Evolutionary conservation across 92 coral and sea anemone genomes (phyloP).

Genomic region (Metridium senile): DNA sequence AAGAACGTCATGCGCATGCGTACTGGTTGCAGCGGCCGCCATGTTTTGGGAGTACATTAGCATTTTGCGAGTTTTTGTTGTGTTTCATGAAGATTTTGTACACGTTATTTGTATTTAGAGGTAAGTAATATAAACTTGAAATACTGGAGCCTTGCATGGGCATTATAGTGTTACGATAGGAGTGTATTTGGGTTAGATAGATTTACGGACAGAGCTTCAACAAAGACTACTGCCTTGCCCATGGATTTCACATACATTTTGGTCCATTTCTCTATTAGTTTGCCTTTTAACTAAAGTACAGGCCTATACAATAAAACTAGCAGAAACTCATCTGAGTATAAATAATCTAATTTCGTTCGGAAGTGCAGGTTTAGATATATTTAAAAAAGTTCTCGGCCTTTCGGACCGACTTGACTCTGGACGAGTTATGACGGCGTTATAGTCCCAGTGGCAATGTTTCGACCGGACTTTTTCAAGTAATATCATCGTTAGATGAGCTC

Average conservation of each 20-base stretch:
- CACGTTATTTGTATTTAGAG: conserved; percentile 65
- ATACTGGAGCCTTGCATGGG: conserved; percentile 35
- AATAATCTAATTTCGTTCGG: conserved; percentile 7
- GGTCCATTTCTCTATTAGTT: neutral
- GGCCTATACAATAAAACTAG: neutral
- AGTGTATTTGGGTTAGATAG: neutral
- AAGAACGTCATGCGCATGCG: conserved; percentile 88
- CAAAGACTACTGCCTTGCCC: conserved; percentile 63
- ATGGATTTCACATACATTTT: conserved; percentile 7
- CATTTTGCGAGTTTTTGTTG: conserved; percentile 93
- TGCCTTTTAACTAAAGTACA: neutral
- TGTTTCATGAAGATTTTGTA: conserved; percentile 89
- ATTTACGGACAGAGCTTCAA: conserved; percentile 33
- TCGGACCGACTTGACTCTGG: conserved; percentile 43
- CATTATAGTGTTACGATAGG: neutral
- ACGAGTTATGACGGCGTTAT: conserved; percentile 27
- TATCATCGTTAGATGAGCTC: neutral
- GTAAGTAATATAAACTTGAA: conserved; percentile 42
- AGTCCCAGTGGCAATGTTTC: conserved; percentile 10
- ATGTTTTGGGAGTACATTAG: conserved; percentile 96
- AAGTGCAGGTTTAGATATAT: conserved; percentile 6
- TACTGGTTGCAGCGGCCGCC: conserved; percentile 66
- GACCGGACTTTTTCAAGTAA: conserved; percentile 8
- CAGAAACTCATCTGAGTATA: conserved; percentile 1
- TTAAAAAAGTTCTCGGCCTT: neutral